Conservation (phyloP, 2,888 invertebrate species). For the Ectobius pallidus region DNA sequence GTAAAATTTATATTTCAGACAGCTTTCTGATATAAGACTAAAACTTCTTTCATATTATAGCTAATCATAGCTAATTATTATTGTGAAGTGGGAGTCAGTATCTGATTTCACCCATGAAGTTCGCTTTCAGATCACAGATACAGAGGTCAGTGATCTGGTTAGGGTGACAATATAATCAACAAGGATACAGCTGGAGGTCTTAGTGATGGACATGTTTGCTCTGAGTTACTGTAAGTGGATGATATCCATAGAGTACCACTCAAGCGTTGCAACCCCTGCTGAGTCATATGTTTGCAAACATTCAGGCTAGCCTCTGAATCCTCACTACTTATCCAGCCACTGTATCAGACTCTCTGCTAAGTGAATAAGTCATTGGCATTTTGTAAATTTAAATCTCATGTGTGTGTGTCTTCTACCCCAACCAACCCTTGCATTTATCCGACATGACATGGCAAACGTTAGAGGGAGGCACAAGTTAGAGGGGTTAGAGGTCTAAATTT, state of each 20-base stretch:
- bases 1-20: no score
- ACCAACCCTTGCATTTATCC: conserved; percentile 19
- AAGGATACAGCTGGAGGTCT: no score
- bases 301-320: conserved; percentile 3
- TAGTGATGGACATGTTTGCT: no score
- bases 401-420: conserved; percentile 18
- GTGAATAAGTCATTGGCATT: conserved; percentile 25
- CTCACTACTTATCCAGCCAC: not conserved
- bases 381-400: conserved; percentile 30
- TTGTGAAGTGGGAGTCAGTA: no score
- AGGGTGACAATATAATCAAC: no score
- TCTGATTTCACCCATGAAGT: no score
- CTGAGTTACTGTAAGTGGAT: not conserved
- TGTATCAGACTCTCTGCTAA: conserved; percentile 3
- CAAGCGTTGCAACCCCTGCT: not conserved
- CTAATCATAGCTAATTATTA: no score
- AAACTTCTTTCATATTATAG: no score
- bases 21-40: no score
- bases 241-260: not conserved
- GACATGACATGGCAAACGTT: conserved; percentile 22
- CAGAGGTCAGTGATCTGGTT: no score
- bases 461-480: no score
- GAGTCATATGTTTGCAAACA: not conserved
- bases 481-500: conserved; percentile 32
- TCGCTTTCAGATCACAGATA: no score